Evolutionary conservation across 2,888 invertebrate species (phyloP), one percentile per base, ranked within the genome.

Genomic region (Ryuthela nishihirai): DNA sequence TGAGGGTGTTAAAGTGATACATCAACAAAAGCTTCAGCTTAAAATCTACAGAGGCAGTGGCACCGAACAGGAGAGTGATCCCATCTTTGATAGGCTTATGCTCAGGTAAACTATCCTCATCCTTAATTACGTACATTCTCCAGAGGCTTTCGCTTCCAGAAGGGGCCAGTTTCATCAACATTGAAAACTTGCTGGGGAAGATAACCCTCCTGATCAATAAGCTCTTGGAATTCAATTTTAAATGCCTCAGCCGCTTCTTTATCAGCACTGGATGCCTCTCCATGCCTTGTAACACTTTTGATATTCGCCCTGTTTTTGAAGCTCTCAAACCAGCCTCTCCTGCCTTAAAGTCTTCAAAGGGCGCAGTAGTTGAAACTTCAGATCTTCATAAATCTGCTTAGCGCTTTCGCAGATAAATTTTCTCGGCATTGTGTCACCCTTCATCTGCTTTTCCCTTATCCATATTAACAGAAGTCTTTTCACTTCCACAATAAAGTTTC

Each of bases 71-170:
- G 10, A 49, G 29, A 17, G 55, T 46, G 26, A 62, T 32, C 15
- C 43, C 25, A 17, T 61, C 54, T 25, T 62, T 55, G 55, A 61
- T 46, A 9, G 55, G 48, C 36, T 63, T 63, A 38, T 63, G 52
- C 9, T 52, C 62, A 29, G 45, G 45, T 34, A 54, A 3, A 23
- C 20, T 41, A 20, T 48, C 54, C 35, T 54, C 45, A 15, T 61
- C 49, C 25, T 26, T 29, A 12, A 25, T 38, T 20, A 62, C 54
- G 46, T 49, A 61, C 10, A 65, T 65, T 26, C 47, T 26, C 17
- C n/a, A 43, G 49, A 12, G 67, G 67, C 47, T 66, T 50, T 46
- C 61, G 61, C 43, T 62, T 67, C 54, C 53, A 67, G 47, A 55
- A 64, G 20, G 65, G 54, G 7, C 55, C 56, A 20, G 66, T 66